Evolutionary conservation across 2,797 vertebrate genomes (phyloP), one percentile per base, ranked within the genome.

Genomic region (Enteromius anoplus): DNA sequence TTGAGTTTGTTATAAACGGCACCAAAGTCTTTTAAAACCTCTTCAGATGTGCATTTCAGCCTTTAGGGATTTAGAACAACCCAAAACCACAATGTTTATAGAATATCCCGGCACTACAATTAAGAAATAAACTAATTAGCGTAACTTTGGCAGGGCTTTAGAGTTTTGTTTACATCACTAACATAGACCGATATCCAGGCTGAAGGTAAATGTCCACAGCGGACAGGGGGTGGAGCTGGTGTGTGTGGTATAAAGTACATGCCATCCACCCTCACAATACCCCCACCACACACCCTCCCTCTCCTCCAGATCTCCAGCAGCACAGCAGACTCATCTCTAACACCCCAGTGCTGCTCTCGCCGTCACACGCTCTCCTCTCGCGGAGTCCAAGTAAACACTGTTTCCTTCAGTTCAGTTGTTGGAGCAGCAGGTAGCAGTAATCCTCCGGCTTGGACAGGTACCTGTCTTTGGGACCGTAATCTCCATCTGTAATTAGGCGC

Each of bases 191-290:
- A 45, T 34, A 32, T 55, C 58, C 62, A 75, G n/a, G 32, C 71
- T n/a, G 32, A 55, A 82, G 32, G 34, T 69, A 68, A 68, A 76
- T 17, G 21, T 83, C 75, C 47, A 62, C 34, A 80, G 29, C 62
- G 69, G 55, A 17, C 55, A 64, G 75, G 17, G 81, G 84, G 87
- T 70, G 87, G 85, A 86, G 87, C 84, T 82, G 70, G 84, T 81
- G 80, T 65, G 80, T 81, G 80, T 81, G 49, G 55, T 80, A 26
- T 76, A 79, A 71, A 73, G 53, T 14, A 32, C 62, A 51, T 76
- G 47, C 47, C 80, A 78, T 21, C 84, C 19, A 47, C 68, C 82
- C 81, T 84, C 42, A 83, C 42, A 75, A 77, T 81, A 66, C 86
- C 68, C 78, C 81, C 72, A 66, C 66, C 73, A 14, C 34, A 47